Conservation (phyloP, 2,797 vertebrate species). For the Spheniscus humboldti region DNA sequence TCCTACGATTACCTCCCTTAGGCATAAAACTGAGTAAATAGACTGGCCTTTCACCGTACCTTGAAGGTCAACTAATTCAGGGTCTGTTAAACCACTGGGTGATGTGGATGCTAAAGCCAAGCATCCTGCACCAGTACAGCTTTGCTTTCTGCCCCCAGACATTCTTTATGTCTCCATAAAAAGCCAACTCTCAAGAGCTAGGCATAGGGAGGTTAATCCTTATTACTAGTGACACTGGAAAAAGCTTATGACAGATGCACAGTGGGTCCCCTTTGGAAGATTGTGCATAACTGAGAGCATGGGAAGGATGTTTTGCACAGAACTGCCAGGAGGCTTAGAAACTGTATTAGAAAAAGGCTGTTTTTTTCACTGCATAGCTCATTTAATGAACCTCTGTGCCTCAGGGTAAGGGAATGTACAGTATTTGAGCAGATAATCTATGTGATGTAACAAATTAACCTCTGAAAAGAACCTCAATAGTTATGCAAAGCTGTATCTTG, state of each 20-base stretch:
- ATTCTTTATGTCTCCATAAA: conserved; percentile 43
- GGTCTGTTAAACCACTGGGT: conserved; percentile 9
- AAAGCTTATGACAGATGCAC: conserved; percentile 55
- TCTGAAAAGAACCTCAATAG: conserved; percentile 53
- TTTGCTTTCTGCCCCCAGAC: conserved; percentile 5
- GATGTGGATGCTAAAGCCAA: background rate
- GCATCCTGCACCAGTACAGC: background rate
- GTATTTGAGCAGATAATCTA: conserved; percentile 68
- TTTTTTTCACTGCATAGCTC: conserved; percentile 9
- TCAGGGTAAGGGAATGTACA: conserved; percentile 59
- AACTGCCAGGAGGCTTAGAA: conserved; percentile 59
- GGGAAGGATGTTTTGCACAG: conserved; percentile 44
- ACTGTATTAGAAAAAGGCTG: conserved; percentile 51
- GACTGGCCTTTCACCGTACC: background rate
- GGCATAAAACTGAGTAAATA: conserved; percentile 38
- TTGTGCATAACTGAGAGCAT: conserved; percentile 38
- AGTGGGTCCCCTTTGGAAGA: conserved; percentile 38
- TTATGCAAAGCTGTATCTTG: conserved; percentile 52
- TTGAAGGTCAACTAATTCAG: conserved; percentile 59
- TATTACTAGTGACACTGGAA: conserved; percentile 59
- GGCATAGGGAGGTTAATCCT: conserved; percentile 55
- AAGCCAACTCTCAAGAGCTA: conserved; percentile 9
- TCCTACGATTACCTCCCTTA: conserved; percentile 1
- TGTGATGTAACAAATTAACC: conserved; percentile 62
- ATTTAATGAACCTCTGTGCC: conserved; percentile 57